These are phyloP conservation scores for Noctua comes DNA, from an alignment of 2,888 invertebrate species.

Conservation along the genomic window DNA sequence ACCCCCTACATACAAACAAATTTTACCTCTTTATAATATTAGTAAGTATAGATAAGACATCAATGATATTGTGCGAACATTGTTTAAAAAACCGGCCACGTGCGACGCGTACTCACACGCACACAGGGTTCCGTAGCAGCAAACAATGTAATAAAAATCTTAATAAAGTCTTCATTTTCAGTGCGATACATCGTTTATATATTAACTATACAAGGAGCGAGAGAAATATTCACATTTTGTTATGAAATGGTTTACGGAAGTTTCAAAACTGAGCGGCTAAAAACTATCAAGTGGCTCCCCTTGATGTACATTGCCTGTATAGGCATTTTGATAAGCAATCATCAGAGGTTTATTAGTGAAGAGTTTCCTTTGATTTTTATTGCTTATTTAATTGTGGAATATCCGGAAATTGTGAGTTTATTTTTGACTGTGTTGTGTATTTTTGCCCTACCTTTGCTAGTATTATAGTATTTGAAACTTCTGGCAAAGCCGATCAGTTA, in stretches of 20 bases:
- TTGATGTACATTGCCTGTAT: slow-evolving; percentile 59
- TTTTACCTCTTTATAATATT: no score
- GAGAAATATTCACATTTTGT: slow-evolving; percentile 44
- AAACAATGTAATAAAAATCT: no score
- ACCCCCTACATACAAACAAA: no score
- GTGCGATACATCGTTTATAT: slow-evolving; percentile 50
- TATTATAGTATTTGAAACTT: slow-evolving; percentile 11
- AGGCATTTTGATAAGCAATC: slow-evolving; percentile 64
- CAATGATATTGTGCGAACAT: no score
- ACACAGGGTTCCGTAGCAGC: no score
- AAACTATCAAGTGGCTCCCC: slow-evolving; percentile 61
- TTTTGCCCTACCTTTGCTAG: background rate
- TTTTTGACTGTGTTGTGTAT: background rate
- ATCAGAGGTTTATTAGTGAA: slow-evolving; percentile 67
- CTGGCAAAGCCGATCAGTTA: background rate
- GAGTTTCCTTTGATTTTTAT: slow-evolving; percentile 76
- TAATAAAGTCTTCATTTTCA: slow-evolving; percentile 43
- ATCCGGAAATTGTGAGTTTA: slow-evolving; percentile 77
- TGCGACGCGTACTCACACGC: no score
- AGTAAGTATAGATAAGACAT: no score
- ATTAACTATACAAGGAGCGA: slow-evolving; percentile 40
- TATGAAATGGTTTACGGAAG: slow-evolving; percentile 58
- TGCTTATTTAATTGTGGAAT: slow-evolving; percentile 74
- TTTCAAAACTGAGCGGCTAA: slow-evolving; percentile 30
- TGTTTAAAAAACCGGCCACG: no score